Conservation (phyloP, 2,113 vertebrate genomes). For the Periophthalmodon schlosseri region DNA sequence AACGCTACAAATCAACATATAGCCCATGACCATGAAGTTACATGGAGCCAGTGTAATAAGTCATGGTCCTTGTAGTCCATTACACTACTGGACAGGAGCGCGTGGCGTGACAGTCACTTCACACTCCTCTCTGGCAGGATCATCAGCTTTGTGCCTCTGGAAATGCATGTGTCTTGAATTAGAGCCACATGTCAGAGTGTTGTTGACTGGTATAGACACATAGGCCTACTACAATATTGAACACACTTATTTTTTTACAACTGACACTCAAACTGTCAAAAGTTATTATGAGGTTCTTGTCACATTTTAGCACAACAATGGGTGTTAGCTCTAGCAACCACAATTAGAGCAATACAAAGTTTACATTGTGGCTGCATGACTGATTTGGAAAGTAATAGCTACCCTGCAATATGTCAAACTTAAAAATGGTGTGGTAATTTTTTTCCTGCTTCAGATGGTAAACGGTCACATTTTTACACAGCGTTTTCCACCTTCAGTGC, state of each 20-base stretch:
- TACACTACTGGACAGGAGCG: conserved; percentile 26
- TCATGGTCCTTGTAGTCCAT: neutral
- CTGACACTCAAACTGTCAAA: conserved; percentile 91
- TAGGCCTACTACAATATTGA: conserved; percentile 80
- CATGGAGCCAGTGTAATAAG: neutral
- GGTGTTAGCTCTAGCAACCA: neutral
- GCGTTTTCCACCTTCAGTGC: no score
- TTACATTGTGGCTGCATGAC: neutral
- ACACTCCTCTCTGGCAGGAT: conserved; percentile 82
- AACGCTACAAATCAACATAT: conserved; percentile 20
- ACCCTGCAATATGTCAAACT: neutral
- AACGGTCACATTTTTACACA: no score
- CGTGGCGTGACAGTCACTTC: conserved; percentile 80
- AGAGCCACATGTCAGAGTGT: conserved; percentile 89
- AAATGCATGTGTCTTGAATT: conserved; percentile 92
- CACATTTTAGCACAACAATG: conserved; percentile 35
- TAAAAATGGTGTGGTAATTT: neutral
- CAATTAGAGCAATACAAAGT: conserved; percentile 6
- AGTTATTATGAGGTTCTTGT: conserved; percentile 83
- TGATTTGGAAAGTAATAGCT: neutral
- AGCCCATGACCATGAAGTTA: conserved; percentile 5
- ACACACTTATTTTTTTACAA: conserved; percentile 84
- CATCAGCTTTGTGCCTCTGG: conserved; percentile 87
- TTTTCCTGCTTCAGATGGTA: neutral
- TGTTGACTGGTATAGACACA: conserved; percentile 84